These are phyloP conservation scores for Kryptolebias marmoratus DNA, from an alignment of 2,113 vertebrate species.

Conservation along the genomic window DNA sequence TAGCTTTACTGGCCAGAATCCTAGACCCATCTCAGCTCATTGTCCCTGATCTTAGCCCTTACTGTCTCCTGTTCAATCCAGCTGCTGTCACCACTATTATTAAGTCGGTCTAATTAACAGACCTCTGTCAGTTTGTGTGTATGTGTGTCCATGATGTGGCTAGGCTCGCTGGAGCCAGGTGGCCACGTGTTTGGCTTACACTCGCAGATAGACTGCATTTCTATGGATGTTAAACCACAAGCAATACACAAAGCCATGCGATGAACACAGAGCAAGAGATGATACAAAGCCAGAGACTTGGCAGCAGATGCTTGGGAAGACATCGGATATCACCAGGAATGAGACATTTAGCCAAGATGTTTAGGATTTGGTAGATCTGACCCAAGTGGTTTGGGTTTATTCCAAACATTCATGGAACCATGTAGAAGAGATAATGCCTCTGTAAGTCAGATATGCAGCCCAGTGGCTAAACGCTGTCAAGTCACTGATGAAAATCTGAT, in stretches of 20 bases:
- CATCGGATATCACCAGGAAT: constrained; percentile 39
- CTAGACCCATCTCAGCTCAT: constrained; percentile 56
- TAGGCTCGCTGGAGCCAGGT: constrained; percentile 70
- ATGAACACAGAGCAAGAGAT: constrained; percentile 40
- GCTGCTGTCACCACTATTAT: constrained; percentile 67
- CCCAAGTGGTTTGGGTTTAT: constrained; percentile 20
- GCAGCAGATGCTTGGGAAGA: constrained; percentile 31
- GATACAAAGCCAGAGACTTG: constrained; percentile 39
- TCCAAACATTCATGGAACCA: constrained; percentile 34
- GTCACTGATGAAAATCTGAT: neutral
- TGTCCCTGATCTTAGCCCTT: constrained; percentile 42
- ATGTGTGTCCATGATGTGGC: constrained; percentile 39
- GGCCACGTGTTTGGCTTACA: constrained; percentile 66
- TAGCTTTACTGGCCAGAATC: constrained; percentile 43
- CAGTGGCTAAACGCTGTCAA: constrained; percentile 7
- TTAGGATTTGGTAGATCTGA: constrained; percentile 32
- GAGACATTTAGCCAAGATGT: constrained; percentile 28
- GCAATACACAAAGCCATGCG: constrained; percentile 54
- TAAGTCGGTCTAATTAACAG: constrained; percentile 62
- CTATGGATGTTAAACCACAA: constrained; percentile 51
- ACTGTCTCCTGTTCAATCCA: constrained; percentile 47
- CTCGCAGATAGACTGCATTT: constrained; percentile 45
- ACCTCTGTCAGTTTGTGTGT: constrained; percentile 57
- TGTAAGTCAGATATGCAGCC: constrained; percentile 3
- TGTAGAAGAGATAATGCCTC: constrained; percentile 12